Evolutionary conservation across 1,140 invertebrate species (phyloP), one percentile per base, ranked within the genome.

Genomic region (Atta colombica): DNA sequence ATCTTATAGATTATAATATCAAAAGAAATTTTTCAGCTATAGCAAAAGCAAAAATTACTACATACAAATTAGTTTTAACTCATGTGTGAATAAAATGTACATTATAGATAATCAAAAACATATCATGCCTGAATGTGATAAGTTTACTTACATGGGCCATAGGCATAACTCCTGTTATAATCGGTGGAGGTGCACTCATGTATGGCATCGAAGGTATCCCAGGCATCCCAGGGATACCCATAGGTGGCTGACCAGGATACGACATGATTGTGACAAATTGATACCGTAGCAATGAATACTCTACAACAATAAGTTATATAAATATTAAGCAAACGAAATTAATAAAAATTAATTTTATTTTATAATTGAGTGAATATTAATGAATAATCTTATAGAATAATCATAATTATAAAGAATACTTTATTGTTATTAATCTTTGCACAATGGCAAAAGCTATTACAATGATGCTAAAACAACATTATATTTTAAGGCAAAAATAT

Each of bases 151-250:
- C 95, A 90, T 95, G 95, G 45, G 95, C 89, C 95, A 95, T 95
- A 45, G 95, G 94, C 95, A 95, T 95, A 31, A 95, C 95, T 77
- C 95, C 94, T 39, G 95, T 94, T 51, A 95, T 93, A 58, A 95
- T 95, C 28, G 95, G 94, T n/a, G 95, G 95, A 66, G 95, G 95
- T 55, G 93, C 94, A 65, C 95, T 94, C 94, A 95, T 95, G 60
- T 95, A 95, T 82, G 94, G 94, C 95, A 95, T 95, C 7, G 94
- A 94, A n/a, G 95, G 95, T 94, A 95, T 95, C 18, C 95, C 95
- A 55, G 95, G 95, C 94, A 95, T 95, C 16, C 95, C 95, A 55
- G 95, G 95, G 60, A 95, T 95, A 53, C 95, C 95, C 93, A 95
- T 93, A 5, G 95, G 95, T 49, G 95, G 94, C 80, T 95, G 95